These are phyloP conservation scores for Geotrupes spiniger DNA, from an alignment of 2,888 invertebrate species.

Conservation along the genomic window DNA sequence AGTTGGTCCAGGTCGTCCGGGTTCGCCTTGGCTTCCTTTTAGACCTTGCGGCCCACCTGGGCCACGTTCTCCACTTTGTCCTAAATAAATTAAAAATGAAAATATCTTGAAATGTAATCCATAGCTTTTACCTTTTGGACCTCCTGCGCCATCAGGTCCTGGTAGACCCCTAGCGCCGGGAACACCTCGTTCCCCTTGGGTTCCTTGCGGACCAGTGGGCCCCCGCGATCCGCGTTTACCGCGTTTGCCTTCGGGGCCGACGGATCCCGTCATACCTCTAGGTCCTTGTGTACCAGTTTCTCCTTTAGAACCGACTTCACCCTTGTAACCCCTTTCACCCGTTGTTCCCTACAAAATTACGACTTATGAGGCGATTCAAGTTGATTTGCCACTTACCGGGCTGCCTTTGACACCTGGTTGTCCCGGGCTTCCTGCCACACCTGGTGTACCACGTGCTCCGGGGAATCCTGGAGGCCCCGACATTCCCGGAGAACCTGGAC, in stretches of 20 bases:
- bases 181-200: conserved; percentile 70
- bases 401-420: conserved; percentile 73
- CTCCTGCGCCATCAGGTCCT: conserved; percentile 73
- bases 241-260: conserved; percentile 77
- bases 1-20: conserved; percentile 58
- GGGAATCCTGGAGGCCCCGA: conserved; percentile 80
- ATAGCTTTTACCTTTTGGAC: conserved; percentile 62
- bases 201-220: conserved; percentile 70
- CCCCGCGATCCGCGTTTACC: conserved; percentile 77
- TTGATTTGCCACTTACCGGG: conserved; percentile 61
- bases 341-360: conserved; percentile 59
- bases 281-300: conserved; percentile 71
- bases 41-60: conserved; percentile 61
- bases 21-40: conserved; percentile 61
- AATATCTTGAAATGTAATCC: not conserved
- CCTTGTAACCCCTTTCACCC: conserved; percentile 79
- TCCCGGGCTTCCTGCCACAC: conserved; percentile 70
- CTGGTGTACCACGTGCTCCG: conserved; percentile 75
- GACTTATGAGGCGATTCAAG: not conserved
- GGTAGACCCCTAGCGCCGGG: conserved; percentile 67
- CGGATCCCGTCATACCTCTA: conserved; percentile 70
- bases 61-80: conserved; percentile 71
- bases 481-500: conserved; percentile 67
- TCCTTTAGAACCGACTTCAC: conserved; percentile 74
- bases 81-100: conserved; percentile 32